Conservation (phyloP, 23 tunicate species). For the Oikopleura vanhoeffeni region DNA sequence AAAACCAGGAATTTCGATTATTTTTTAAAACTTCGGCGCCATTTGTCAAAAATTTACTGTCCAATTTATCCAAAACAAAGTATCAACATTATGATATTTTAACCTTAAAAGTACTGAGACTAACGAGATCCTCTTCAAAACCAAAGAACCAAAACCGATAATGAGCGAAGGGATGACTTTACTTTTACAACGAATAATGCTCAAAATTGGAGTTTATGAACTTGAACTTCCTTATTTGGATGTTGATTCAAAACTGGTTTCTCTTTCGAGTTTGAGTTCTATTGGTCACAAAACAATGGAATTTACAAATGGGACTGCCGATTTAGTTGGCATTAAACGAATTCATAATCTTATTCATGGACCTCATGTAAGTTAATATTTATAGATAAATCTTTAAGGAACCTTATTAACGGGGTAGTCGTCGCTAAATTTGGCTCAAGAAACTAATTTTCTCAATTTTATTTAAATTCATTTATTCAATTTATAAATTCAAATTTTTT, state of each 20-base stretch:
- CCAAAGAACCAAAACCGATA: background rate
- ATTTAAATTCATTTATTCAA: too few species aligned
- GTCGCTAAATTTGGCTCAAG: too few species aligned
- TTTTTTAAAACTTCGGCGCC: too few species aligned
- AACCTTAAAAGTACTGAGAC: background rate
- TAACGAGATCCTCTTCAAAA: background rate
- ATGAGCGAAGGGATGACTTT: background rate
- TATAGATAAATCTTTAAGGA: too few species aligned
- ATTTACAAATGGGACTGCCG: background rate
- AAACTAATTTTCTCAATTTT: too few species aligned
- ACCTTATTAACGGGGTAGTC: too few species aligned
- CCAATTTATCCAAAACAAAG: too few species aligned
- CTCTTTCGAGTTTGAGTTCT: background rate
- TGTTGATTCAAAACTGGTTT: conserved; percentile 1
- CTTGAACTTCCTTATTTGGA: conserved; percentile 1
- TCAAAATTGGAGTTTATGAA: conserved; percentile 6
- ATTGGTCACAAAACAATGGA: background rate
- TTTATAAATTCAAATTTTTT: too few species aligned
- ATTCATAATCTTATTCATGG: background rate
- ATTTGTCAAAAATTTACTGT: too few species aligned
- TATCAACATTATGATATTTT: too few species aligned
- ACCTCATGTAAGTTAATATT: background rate
- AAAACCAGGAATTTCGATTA: too few species aligned
- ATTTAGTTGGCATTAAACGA: background rate
- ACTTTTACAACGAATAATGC: background rate